Percentiles rank a stretch among this genome's conserved stretches.
Evolutionary conservation across 1,140 invertebrate genomes (phyloP).

Genomic region (Leptopilina clavipes): DNA sequence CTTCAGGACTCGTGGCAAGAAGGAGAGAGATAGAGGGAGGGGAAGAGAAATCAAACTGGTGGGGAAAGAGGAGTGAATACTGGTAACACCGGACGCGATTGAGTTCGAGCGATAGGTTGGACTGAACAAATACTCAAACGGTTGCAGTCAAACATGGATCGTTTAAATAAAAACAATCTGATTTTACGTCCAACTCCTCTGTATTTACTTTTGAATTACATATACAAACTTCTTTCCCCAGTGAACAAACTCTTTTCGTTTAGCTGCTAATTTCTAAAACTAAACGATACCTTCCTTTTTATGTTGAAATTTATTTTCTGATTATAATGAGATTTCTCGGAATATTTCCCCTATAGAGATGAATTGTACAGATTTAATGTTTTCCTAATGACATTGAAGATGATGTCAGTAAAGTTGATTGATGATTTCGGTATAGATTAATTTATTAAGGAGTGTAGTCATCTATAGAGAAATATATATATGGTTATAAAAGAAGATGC

Average conservation of each 20-base stretch:
- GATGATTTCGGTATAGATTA: too few species aligned
- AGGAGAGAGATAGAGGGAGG: conserved; percentile 33
- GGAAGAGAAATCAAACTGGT: conserved; percentile 1
- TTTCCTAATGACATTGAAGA: too few species aligned
- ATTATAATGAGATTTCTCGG: too few species aligned
- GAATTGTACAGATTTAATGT: too few species aligned
- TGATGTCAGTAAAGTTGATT: too few species aligned
- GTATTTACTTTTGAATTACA: neutral
- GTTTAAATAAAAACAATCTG: conserved; percentile 28
- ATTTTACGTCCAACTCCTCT: neutral
- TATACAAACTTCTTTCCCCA: neutral
- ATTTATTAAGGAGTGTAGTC: neutral
- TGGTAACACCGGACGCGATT: conserved; percentile 23
- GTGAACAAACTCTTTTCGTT: neutral
- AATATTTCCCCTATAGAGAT: too few species aligned
- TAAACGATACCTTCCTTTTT: neutral
- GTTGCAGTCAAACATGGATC: conserved; percentile 28
- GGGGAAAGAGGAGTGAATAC: conserved; percentile 34
- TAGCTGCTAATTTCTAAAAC: neutral
- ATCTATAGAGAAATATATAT: neutral
- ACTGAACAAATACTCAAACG: conserved; percentile 29
- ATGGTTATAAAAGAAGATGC: neutral
- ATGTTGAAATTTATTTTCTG: too few species aligned
- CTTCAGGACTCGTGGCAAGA: conserved; percentile 59
- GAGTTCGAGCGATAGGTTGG: conserved; percentile 11